A percentile compares a stretch with the other conserved stretches of the same genome.
phyloP scores from a whole-genome alignment of 2,888 invertebrate genomes.

The Hartigia nigra region DNA sequence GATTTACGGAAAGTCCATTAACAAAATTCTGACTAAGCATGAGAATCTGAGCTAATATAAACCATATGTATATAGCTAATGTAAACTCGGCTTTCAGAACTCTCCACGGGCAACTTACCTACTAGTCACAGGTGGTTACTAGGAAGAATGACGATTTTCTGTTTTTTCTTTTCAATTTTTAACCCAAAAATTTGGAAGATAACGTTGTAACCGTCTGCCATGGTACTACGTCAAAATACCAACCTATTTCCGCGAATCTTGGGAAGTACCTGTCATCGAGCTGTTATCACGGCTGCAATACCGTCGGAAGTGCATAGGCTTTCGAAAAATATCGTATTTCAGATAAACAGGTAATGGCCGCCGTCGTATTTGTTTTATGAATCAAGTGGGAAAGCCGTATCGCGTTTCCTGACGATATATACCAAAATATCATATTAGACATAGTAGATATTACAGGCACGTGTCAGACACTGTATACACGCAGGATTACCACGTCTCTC shows the following conservation, averaged over 20 bases:
- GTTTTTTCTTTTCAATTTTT: background rate
- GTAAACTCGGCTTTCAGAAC: background rate
- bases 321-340: constrained; percentile 18
- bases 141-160: background rate
- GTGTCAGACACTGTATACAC: background rate
- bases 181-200: background rate
- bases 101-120: background rate
- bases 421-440: background rate
- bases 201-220: background rate
- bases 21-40: background rate
- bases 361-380: constrained; percentile 47
- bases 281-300: constrained; percentile 18
- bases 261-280: constrained; percentile 30
- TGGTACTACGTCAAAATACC: background rate
- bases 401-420: no score
- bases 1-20: background rate
- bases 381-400: constrained; percentile 47
- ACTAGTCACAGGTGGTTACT: background rate
- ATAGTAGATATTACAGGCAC: background rate
- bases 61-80: background rate
- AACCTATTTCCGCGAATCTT: constrained; percentile 38
- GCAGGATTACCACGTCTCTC: background rate
- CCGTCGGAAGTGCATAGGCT: background rate
- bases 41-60: background rate
- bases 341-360: constrained; percentile 19